phyloP scores from a whole-genome alignment of 2,888 invertebrate species.

The Meiosimyza platycephala region DNA sequence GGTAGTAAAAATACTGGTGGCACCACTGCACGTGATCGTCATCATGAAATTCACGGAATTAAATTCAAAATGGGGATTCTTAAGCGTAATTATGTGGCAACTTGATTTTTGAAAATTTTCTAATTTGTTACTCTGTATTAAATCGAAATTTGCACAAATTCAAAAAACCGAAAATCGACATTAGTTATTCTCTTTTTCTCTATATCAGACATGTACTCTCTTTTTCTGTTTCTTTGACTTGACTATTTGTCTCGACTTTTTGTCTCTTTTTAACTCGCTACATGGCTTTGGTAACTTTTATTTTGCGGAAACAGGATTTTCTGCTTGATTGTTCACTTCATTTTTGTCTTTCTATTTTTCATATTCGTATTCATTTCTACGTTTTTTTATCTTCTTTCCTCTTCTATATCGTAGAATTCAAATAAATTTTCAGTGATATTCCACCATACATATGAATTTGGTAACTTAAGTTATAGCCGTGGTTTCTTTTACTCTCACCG shows the following conservation, averaged over 20 bases:
- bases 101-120: no score
- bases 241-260: conserved; percentile 11
- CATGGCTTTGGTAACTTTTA: conserved; percentile 2
- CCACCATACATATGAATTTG: conserved; percentile 20
- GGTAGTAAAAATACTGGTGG: no score
- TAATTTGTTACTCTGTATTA: no score
- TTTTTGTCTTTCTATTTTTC: no score
- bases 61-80: no score
- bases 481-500: conserved; percentile 10
- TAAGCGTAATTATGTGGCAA: no score
- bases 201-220: conserved; percentile 9
- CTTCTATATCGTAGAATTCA: conserved; percentile 17
- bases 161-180: no score
- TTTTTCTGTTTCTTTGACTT: conserved; percentile 14
- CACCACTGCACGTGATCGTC: no score
- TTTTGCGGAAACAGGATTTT: conserved; percentile 35
- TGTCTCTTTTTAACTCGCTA: conserved; percentile 14
- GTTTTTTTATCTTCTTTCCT: conserved; percentile 14
- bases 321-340: conserved; percentile 24
- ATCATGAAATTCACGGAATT: no score
- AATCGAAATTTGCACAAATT: no score
- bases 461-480: conserved; percentile 1
- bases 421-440: conserved; percentile 13
- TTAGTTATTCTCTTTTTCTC: background rate
- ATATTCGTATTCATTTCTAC: background rate